Conservation (phyloP, 2,888 invertebrate genomes). For the Hedya salicella region DNA sequence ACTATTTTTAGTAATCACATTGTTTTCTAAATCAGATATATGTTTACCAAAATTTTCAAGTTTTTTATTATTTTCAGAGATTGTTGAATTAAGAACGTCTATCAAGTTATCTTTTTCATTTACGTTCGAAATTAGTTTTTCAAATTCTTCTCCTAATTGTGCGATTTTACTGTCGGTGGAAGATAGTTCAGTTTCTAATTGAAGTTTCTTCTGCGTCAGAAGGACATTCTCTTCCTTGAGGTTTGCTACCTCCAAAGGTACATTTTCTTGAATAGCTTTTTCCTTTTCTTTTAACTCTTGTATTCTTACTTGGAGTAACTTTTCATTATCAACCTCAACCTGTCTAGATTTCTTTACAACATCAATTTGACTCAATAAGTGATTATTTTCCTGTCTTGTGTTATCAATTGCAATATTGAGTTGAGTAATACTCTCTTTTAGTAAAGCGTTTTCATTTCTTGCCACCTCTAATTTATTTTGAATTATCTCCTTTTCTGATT, state of each 20-base stretch:
- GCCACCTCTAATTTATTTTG: conserved; percentile 51
- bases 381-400: conserved; percentile 51
- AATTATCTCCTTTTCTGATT: conserved; percentile 53
- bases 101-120: conserved; percentile 75
- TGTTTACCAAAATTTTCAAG: conserved; percentile 57
- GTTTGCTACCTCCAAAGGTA: conserved; percentile 57
- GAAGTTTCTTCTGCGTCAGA: conserved; percentile 57
- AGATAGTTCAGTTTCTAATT: conserved; percentile 64
- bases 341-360: conserved; percentile 53
- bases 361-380: conserved; percentile 54
- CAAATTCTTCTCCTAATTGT: conserved; percentile 73
- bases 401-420: conserved; percentile 52
- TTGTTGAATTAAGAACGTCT: conserved; percentile 62
- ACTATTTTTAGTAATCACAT: conserved; percentile 58
- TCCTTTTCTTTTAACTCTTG: conserved; percentile 59
- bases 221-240: conserved; percentile 63
- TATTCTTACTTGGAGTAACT: conserved; percentile 53
- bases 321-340: conserved; percentile 49
- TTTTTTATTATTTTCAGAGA: conserved; percentile 57
- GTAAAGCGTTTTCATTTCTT: conserved; percentile 56
- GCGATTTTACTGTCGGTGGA: conserved; percentile 65
- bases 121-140: conserved; percentile 65
- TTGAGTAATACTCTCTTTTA: conserved; percentile 52
- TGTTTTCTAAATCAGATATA: conserved; percentile 59
- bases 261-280: conserved; percentile 55